Conservation (phyloP, 2,888 invertebrate genomes). For the Caenorhabditis sp. region DNA sequence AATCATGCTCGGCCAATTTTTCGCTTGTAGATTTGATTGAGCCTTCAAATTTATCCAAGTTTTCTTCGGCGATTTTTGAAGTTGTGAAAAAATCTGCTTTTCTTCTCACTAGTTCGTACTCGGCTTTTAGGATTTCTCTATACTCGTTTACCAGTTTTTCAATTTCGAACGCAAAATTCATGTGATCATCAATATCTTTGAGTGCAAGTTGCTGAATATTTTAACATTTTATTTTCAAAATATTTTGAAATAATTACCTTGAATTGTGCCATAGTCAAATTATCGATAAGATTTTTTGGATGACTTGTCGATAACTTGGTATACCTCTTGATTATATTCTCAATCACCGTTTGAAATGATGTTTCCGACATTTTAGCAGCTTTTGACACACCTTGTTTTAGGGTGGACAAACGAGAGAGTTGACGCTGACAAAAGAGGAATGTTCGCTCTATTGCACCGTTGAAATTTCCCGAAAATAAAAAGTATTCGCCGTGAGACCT, state of each 20-base stretch:
- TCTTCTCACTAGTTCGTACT: background rate
- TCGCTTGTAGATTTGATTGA: slow-evolving; percentile 7
- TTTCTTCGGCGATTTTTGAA: background rate
- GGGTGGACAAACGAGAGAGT: too few species aligned
- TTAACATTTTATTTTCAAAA: background rate
- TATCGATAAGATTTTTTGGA: slow-evolving; percentile 4
- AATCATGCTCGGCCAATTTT: slow-evolving; percentile 7
- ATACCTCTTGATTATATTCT: background rate
- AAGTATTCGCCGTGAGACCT: too few species aligned
- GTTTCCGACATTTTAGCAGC: background rate
- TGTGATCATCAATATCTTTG: slow-evolving; percentile 10
- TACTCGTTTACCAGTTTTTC: slow-evolving; percentile 13
- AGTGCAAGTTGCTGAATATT: slow-evolving; percentile 18
- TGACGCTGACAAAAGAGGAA: too few species aligned
- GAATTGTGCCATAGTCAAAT: slow-evolving; percentile 23
- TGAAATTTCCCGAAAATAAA: too few species aligned
- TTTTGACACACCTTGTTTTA: too few species aligned
- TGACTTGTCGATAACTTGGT: background rate
- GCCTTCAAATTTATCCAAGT: background rate
- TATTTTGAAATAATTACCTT: slow-evolving; percentile 8
- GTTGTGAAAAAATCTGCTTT: background rate
- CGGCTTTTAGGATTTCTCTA: slow-evolving; percentile 13
- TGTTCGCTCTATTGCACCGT: too few species aligned
- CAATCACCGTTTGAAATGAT: background rate
- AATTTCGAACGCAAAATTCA: background rate